Base-by-base conservation (phyloP, 2,113 vertebrate genomes). In the Tenebrosternarchus preto region DNA sequence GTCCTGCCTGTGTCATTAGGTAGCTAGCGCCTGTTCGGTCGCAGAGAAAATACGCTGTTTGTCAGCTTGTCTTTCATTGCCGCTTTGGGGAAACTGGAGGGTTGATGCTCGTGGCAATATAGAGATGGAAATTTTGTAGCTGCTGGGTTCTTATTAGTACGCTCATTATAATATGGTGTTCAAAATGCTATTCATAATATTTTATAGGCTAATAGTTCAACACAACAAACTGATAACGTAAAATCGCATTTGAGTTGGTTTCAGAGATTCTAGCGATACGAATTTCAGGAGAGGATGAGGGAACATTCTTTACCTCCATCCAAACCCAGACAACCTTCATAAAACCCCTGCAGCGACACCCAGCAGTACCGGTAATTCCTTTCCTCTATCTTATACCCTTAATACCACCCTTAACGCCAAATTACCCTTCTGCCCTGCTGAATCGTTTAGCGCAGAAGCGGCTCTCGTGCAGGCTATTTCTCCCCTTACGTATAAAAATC, bases 361-460 rank as follows among this genome's bases (percentile, higher is more conserved):
- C 0, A 1, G 68, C 73, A 61, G 69, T 16, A 29, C 17, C 50
- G 19, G 25, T 80, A 46, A 76, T 64, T 43, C 20, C 4, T 53
- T 68, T 19, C 59, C 36, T 56, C 68, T 53, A 43, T 74, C 78
- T 77, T 50, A 11, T 50, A 50, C 39, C 5, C 68, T 50, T 50
- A 50, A 50, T 50, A 12, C 1, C 27, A 72, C 39, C 57, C 57
- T 63, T 79, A 79, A 79, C 53, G 39, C 68, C 56, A 53, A 27
- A 72, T 72, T 72, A 79, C 39, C 68, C 72, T 79, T 67, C 77
- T 72, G 33, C n/a, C 64, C 33, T 39, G 31, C 33, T 39, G 3
- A 50, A 50, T 50, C 43, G 43, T 50, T 50, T 15, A 46, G 43
- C 36, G 36, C 36, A 7, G 36, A 7, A 39, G 11, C 43, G 8